These are phyloP conservation scores for Lethenteron reissneri DNA, from an alignment of 2,113 vertebrate species.

Conservation along the genomic window DNA sequence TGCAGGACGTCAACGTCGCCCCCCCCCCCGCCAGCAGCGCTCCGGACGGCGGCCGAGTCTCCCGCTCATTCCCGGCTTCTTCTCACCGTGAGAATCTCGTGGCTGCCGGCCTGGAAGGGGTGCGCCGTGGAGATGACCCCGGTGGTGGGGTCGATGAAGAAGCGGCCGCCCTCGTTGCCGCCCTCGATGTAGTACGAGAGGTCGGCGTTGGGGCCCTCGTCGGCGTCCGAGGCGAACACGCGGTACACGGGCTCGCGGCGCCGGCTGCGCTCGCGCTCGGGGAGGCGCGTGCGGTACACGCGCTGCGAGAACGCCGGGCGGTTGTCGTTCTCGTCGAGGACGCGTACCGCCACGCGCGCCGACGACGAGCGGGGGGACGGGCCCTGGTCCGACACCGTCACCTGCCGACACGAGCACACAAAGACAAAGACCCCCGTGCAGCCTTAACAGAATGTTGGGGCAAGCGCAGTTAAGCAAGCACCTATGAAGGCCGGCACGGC, in stretches of 20 bases:
- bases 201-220: slow-evolving; percentile 66
- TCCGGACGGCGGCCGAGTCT: too few relatives aligned
- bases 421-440: too few relatives aligned
- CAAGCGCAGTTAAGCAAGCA: too few relatives aligned
- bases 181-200: slow-evolving; percentile 77
- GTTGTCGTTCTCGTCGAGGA: slow-evolving; percentile 89
- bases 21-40: too few relatives aligned
- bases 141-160: slow-evolving; percentile 85
- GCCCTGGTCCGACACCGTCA: slow-evolving; percentile 59
- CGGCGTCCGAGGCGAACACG: slow-evolving; percentile 67
- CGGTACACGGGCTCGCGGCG: slow-evolving; percentile 68
- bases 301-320: slow-evolving; percentile 78
- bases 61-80: too few relatives aligned
- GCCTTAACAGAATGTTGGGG: too few relatives aligned
- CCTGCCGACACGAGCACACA: slow-evolving; percentile 22
- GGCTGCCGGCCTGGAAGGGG: slow-evolving; percentile 64
- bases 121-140: slow-evolving; percentile 81
- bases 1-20: too few relatives aligned
- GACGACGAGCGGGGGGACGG: slow-evolving; percentile 45
- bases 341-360: slow-evolving; percentile 64
- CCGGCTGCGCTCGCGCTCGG: slow-evolving; percentile 65
- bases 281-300: slow-evolving; percentile 71
- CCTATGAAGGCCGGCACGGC: too few relatives aligned
- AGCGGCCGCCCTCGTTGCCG: slow-evolving; percentile 75
- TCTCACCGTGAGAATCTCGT: slow-evolving; percentile 80